These are phyloP conservation scores for Hydropsyche tenuis DNA, from an alignment of 1,140 invertebrate genomes.

Conservation along the genomic window DNA sequence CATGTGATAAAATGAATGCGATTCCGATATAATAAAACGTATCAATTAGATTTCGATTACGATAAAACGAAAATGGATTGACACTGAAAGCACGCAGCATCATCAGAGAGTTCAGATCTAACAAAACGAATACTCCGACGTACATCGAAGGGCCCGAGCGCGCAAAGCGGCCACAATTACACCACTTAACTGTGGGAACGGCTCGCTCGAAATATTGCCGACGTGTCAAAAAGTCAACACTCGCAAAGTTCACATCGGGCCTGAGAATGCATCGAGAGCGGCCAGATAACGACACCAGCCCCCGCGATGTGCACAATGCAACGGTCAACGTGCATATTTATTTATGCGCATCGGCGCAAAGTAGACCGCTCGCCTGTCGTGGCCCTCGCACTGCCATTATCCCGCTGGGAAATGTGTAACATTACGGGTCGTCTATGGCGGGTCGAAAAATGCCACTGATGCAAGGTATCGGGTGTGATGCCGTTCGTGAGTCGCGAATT, in stretches of 20 bases:
- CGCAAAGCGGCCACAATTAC: constrained; percentile 8
- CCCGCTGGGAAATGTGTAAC: not conserved
- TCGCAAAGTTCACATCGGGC: not conserved
- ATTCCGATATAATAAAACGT: too few relatives aligned
- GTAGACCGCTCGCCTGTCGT: too few relatives aligned
- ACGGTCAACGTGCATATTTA: not conserved
- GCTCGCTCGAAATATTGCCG: constrained; percentile 9
- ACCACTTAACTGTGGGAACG: constrained; percentile 19
- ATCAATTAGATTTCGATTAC: too few relatives aligned
- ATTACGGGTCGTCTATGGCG: not conserved
- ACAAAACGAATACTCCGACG: not conserved
- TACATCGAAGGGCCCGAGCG: not conserved
- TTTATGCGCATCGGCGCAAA: not conserved
- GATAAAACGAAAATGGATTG: too few relatives aligned
- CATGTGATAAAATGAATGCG: too few relatives aligned
- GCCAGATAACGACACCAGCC: not conserved
- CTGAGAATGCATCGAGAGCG: not conserved
- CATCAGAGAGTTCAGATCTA: too few relatives aligned
- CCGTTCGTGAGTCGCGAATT: not conserved
- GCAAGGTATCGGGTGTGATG: not conserved
- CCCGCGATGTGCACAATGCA: not conserved
- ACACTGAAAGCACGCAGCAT: too few relatives aligned
- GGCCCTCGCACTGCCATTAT: not conserved
- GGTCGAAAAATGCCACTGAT: too few relatives aligned
- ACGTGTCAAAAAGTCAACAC: constrained; percentile 17